Evolutionary conservation across 2,888 invertebrate genomes (phyloP), one percentile per base, ranked within the genome.

Genomic region (Drymonia ruficornis): DNA sequence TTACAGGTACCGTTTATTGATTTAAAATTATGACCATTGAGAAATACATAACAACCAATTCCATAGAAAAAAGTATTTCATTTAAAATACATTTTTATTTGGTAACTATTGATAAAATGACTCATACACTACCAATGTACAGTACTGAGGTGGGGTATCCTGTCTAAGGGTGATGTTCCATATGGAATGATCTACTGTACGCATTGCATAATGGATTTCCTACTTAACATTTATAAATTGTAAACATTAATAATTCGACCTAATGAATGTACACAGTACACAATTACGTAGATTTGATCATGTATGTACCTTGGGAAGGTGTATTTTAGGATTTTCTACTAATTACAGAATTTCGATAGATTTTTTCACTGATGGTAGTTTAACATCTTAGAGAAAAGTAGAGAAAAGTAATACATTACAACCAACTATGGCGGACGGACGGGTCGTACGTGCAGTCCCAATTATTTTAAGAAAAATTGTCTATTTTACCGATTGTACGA

Each of bases 221-320:
- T 71, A 66, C 63, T 57, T 61, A 63, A 44, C 52, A 42, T 50
- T 59, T 50, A 54, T 48, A 63, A 64, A 59, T 52, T 52, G 50
- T 49, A 52, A 64, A 65, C 47, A 61, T 58, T 58, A 42, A 70
- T 63, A 69, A 59, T 67, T 61, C 59, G 55, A 60, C 56, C 50
- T 61, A 50, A 70, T 53, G 36, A 75, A 78, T 84, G 82, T 84
- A 85, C 84, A 83, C 73, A 83, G 81, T 83, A 84, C 81, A 84
- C 63, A 84, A 75, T 58, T 64, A 70, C 54, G 63, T 53, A 68
- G 55, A 61, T 55, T 61, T 60, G 68, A 66, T 43, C 19, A 13
- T 3, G 16, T 16, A 72, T n/a, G n/a, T n/a, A 71, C 57, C 63
- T 62, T 61, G 55, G 66, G 61, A 58, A 49, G 46, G 48, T 54